These are phyloP conservation scores for Pogonocichla stellata DNA, from an alignment of 2,113 vertebrate genomes.

Conservation along the genomic window DNA sequence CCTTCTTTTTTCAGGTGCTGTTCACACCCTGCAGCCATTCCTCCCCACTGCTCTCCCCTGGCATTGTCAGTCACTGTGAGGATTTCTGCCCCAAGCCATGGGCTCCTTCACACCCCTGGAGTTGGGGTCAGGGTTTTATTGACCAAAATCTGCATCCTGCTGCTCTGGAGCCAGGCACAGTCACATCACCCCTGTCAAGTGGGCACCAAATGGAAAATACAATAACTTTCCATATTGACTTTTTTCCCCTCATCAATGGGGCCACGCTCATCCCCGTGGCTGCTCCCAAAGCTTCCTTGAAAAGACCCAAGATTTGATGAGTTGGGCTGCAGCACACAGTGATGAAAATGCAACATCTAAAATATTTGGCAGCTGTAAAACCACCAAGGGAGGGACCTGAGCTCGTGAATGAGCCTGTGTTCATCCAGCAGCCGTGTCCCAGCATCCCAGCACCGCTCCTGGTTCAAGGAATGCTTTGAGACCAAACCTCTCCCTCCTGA, in stretches of 20 bases:
- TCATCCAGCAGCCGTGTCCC: neutral
- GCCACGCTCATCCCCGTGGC: neutral
- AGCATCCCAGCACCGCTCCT: neutral
- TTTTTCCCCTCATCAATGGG: neutral
- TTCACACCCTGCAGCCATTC: neutral
- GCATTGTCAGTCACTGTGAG: neutral
- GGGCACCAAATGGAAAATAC: neutral
- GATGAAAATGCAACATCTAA: neutral
- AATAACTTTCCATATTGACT: neutral
- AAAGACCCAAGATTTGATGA: neutral
- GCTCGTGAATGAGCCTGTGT: neutral
- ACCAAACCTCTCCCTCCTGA: neutral
- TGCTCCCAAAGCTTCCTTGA: neutral
- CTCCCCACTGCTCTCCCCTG: neutral
- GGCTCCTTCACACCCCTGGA: neutral
- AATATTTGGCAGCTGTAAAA: neutral
- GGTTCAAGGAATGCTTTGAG: neutral
- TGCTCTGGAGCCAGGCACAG: neutral
- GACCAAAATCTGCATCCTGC: neutral
- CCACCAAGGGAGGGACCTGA: neutral
- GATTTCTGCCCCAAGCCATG: neutral
- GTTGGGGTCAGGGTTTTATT: neutral
- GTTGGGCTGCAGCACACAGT: neutral
- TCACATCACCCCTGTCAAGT: neutral
- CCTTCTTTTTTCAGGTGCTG: neutral